These are phyloP conservation scores for Dipodomys merriami DNA, from an alignment of 2,113 vertebrate genomes.

Conservation along the genomic window DNA sequence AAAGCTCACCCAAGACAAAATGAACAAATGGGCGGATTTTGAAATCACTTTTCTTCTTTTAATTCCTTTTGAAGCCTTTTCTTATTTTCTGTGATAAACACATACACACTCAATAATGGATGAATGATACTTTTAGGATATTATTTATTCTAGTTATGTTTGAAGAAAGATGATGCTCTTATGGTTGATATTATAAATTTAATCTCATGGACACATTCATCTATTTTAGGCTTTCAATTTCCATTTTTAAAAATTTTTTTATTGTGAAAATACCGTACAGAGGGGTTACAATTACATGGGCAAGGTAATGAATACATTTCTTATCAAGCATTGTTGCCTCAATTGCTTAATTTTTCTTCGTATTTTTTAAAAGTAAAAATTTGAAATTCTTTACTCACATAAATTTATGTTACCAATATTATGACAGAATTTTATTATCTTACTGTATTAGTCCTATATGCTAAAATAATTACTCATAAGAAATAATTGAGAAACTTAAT, in stretches of 20 bases:
- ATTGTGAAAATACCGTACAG: background rate
- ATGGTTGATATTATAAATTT: background rate
- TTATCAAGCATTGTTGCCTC: too few species aligned
- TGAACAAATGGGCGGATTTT: background rate
- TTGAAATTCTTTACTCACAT: background rate
- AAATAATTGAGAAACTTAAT: background rate
- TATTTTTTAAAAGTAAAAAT: background rate
- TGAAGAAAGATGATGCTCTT: background rate
- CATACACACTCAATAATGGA: background rate
- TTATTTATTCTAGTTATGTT: background rate
- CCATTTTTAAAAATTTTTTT: background rate
- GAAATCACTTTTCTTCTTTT: background rate
- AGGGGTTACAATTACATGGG: too few species aligned
- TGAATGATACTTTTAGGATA: conserved; percentile 17
- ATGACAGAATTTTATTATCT: background rate
- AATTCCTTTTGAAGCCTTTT: background rate
- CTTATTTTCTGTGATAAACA: background rate
- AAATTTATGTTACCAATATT: background rate
- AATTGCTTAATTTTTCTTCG: background rate
- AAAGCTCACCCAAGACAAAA: background rate
- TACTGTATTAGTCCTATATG: background rate
- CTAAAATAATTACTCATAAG: background rate
- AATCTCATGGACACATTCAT: background rate
- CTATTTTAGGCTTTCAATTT: background rate
- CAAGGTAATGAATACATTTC: too few species aligned